A percentile compares a stretch with the other conserved stretches of the same genome.
Evolutionary conservation across 2,797 vertebrate genomes (phyloP).

Genomic region (Hylomyscus alleni): DNA sequence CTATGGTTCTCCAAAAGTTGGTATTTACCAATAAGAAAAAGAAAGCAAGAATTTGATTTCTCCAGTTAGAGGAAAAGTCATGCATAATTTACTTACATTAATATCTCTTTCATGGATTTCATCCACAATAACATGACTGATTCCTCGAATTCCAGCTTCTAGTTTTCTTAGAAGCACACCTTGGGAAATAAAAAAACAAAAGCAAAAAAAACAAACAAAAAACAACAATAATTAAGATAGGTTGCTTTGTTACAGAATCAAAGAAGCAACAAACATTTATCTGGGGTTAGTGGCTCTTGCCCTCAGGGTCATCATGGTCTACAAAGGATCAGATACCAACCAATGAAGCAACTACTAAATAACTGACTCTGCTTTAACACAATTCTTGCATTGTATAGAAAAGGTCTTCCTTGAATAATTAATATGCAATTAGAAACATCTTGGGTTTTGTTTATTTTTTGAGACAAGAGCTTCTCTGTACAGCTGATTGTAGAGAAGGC

Average conservation of each 20-base stretch:
- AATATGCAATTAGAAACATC: neutral
- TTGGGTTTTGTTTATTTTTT: neutral
- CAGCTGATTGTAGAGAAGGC: neutral
- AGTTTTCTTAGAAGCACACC: constrained; percentile 97
- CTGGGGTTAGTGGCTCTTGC: neutral
- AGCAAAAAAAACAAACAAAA: too few relatives aligned
- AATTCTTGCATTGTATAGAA: neutral
- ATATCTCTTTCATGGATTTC: constrained; percentile 99
- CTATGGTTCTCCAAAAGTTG: neutral
- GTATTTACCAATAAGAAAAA: neutral
- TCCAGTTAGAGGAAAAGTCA: neutral
- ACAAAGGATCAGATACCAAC: neutral
- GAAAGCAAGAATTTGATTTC: neutral
- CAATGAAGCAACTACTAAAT: neutral
- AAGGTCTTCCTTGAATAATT: neutral
- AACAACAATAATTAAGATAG: neutral
- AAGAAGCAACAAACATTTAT: neutral
- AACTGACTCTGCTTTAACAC: neutral
- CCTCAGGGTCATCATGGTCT: neutral
- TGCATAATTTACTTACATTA: constrained; percentile 92
- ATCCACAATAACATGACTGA: constrained; percentile 98
- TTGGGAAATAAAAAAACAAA: constrained; percentile 77
- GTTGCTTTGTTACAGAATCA: neutral
- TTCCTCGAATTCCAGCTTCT: constrained; percentile 97
- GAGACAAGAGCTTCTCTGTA: neutral